Evolutionary conservation across 2,888 invertebrate species (phyloP).

Genomic region (Xanthorhoe designata): DNA sequence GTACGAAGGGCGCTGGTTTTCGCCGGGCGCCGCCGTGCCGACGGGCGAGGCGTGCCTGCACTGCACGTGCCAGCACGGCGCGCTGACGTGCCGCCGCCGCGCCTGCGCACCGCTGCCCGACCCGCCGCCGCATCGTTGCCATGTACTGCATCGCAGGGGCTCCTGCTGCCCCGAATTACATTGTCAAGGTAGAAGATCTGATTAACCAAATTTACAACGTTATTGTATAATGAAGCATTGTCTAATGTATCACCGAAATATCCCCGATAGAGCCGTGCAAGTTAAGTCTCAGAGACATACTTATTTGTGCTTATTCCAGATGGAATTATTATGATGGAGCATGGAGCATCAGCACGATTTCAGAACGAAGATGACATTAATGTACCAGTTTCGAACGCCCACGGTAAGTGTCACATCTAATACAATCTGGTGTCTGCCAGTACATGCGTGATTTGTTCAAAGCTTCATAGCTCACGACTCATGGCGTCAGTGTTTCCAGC

Average conservation of each 20-base stretch:
- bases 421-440: neutral
- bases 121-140: slow-evolving; percentile 91
- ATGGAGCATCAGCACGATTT: slow-evolving; percentile 55
- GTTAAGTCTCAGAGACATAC: neutral
- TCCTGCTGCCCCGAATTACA: slow-evolving; percentile 92
- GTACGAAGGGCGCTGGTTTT: slow-evolving; percentile 89
- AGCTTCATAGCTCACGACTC: slow-evolving; percentile 42
- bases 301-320: slow-evolving; percentile 51
- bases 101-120: slow-evolving; percentile 91
- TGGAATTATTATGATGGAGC: slow-evolving; percentile 63
- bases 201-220: neutral
- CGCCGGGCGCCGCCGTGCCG: slow-evolving; percentile 87
- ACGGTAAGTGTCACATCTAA: slow-evolving; percentile 53
- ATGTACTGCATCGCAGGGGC: slow-evolving; percentile 88
- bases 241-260: neutral
- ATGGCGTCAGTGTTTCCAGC: slow-evolving; percentile 80
- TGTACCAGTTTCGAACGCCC: slow-evolving; percentile 52
- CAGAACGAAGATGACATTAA: slow-evolving; percentile 53
- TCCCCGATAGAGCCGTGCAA: neutral
- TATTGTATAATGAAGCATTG: neutral
- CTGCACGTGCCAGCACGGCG: slow-evolving; percentile 90
- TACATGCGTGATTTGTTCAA: neutral
- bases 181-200: slow-evolving; percentile 88
- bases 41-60: slow-evolving; percentile 91
- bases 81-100: slow-evolving; percentile 90